Evolutionary conservation across 2,113 vertebrate species (phyloP).

Genomic region (Pavo muticus): DNA sequence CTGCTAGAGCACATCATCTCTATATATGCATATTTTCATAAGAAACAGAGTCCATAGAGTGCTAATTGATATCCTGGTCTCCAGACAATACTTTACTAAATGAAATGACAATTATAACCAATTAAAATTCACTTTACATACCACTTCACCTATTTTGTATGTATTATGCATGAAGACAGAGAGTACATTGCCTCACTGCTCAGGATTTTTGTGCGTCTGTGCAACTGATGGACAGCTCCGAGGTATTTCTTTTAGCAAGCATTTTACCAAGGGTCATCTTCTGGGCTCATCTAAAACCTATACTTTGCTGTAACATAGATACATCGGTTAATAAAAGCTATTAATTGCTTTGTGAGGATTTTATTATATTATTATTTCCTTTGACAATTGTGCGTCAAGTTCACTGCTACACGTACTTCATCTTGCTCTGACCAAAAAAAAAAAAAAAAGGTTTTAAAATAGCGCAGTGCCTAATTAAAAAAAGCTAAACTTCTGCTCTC

Average conservation of each 20-base stretch:
- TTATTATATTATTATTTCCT: slow-evolving; percentile 63
- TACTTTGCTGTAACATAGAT: slow-evolving; percentile 65
- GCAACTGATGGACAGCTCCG: slow-evolving; percentile 84
- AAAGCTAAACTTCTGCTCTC: slow-evolving; percentile 22
- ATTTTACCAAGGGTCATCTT: slow-evolving; percentile 69
- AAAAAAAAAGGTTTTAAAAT: slow-evolving; percentile 47
- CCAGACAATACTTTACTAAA: slow-evolving; percentile 90
- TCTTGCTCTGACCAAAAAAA: slow-evolving; percentile 6
- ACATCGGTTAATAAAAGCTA: slow-evolving; percentile 61
- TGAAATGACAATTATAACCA: slow-evolving; percentile 91
- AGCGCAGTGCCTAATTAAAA: slow-evolving; percentile 51
- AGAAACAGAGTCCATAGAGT: slow-evolving; percentile 85
- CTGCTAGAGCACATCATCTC: slow-evolving; percentile 77
- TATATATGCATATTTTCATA: slow-evolving; percentile 86
- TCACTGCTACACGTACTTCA: slow-evolving; percentile 36
- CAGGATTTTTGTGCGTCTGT: slow-evolving; percentile 76
- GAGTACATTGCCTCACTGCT: slow-evolving; percentile 80
- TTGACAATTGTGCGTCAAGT: slow-evolving; percentile 59
- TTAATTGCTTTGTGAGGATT: slow-evolving; percentile 48
- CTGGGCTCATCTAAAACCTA: slow-evolving; percentile 63
- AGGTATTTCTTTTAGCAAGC: slow-evolving; percentile 71
- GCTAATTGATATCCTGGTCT: slow-evolving; percentile 90
- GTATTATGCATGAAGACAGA: slow-evolving; percentile 87
- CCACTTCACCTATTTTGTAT: slow-evolving; percentile 87
- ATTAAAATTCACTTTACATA: slow-evolving; percentile 92